A percentile compares a stretch with the other conserved stretches of the same genome.
Conservation (phyloP, 2,888 invertebrate genomes). For the Parnassius orleans region DNA sequence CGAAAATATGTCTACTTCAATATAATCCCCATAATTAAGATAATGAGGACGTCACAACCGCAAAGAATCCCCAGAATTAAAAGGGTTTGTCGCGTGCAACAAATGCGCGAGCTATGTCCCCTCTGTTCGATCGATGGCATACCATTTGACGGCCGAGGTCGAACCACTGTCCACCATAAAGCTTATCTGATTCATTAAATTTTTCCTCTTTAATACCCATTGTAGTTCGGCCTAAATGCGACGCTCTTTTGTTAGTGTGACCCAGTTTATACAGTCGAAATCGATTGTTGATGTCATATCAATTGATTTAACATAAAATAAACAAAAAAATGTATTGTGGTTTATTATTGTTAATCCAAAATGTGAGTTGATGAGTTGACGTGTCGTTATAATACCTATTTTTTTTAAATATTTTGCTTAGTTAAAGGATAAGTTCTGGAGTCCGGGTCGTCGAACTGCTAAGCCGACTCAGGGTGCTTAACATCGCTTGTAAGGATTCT, state of each 20-base stretch:
- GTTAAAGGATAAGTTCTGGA: slow-evolving; percentile 57
- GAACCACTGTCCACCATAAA: slow-evolving; percentile 70
- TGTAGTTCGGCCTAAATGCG: slow-evolving; percentile 61
- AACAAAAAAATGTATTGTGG: neutral
- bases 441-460: slow-evolving; percentile 73
- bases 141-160: slow-evolving; percentile 78
- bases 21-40: too few relatives aligned
- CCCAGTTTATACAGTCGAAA: slow-evolving; percentile 68
- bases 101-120: slow-evolving; percentile 56
- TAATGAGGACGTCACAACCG: slow-evolving; percentile 17
- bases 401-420: slow-evolving; percentile 48
- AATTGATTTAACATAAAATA: slow-evolving; percentile 44
- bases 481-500: slow-evolving; percentile 79
- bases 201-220: slow-evolving; percentile 56
- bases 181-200: slow-evolving; percentile 75
- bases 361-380: neutral
- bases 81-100: slow-evolving; percentile 52
- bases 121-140: slow-evolving; percentile 68
- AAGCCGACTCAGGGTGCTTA: slow-evolving; percentile 76
- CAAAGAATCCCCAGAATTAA: slow-evolving; percentile 29
- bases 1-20: too few relatives aligned
- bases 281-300: slow-evolving; percentile 55
- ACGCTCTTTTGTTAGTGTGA: slow-evolving; percentile 68
- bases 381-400: slow-evolving; percentile 44
- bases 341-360: neutral